phyloP scores from a whole-genome alignment of 2,888 invertebrate species.

The Fissipunctia ypsillon region DNA sequence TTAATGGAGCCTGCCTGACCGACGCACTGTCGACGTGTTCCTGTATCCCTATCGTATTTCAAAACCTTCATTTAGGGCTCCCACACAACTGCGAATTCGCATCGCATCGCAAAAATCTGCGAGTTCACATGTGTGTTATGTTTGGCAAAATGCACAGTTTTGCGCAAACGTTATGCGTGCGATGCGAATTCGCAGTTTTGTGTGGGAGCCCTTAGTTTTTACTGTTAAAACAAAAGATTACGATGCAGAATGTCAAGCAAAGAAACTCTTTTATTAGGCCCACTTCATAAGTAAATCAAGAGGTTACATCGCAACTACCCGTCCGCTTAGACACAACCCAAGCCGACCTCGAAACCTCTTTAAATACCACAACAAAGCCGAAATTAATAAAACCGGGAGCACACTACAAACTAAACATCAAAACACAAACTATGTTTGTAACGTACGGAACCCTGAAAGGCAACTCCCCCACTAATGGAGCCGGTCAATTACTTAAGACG shows the following conservation, averaged over 20 bases:
- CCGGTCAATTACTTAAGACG: conserved; percentile 89
- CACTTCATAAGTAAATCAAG: conserved; percentile 4
- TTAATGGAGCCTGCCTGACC: conserved; percentile 3
- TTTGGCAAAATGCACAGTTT: too few relatives aligned
- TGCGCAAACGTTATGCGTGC: too few relatives aligned
- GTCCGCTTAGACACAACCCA: not conserved
- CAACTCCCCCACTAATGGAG: conserved; percentile 83
- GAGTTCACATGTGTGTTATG: too few relatives aligned
- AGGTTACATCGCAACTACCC: not conserved
- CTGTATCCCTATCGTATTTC: too few relatives aligned
- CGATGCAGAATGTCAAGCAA: not conserved
- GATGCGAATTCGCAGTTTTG: too few relatives aligned
- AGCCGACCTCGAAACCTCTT: conserved; percentile 39
- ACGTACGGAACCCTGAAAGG: conserved; percentile 65
- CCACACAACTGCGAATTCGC: too few relatives aligned
- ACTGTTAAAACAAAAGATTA: not conserved
- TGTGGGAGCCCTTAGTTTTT: too few relatives aligned
- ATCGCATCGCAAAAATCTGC: too few relatives aligned
- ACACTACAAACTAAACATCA: conserved; percentile 63
- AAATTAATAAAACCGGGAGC: conserved; percentile 65
- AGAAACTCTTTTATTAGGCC: not conserved
- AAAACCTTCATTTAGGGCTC: too few relatives aligned
- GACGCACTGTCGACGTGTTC: not conserved
- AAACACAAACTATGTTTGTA: conserved; percentile 71
- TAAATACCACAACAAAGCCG: conserved; percentile 57